Evolutionary conservation across 1,140 invertebrate species (phyloP), one percentile per base, ranked within the genome.

Genomic region (Brachionus asplanchnoidis): DNA sequence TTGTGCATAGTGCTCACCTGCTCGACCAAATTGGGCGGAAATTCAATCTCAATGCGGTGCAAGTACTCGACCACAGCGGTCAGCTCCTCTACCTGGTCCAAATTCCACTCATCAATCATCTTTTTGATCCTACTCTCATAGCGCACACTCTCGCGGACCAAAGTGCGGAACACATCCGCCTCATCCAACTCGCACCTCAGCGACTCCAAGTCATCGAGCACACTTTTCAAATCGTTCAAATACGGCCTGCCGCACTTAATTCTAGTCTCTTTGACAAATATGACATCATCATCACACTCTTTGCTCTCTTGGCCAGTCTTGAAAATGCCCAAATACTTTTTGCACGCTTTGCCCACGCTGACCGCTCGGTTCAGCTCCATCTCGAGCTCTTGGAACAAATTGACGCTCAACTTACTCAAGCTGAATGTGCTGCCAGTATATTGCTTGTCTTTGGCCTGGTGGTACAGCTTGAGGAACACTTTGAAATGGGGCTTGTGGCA

Each of bases 391-490:
- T 23, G 28, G 17, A 50, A 23, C 42, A 77, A 50, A 5, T 77
- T 53, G 4, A 77, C n/a, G 23, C 28, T 77, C 0, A 50, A 2
- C 26, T 77, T 77, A 4, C 53, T 77, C 1, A 77, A 77, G 17
- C 14, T 28, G 20, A 77, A 50, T 0, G 53, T 23, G 28, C 53
- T 28, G 3, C 26, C 44, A 0, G 79, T 36, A 26, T 65, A 82
- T 66, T 82, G 32, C 3, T 68, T 82, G 7, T 82, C 79, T 40
- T 46, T 82, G 42, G 79, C 79, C 17, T 82, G 56, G 20, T 82
- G 53, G n/a, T 65, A 82, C 12, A 82, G 26, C 20, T 82, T 44
- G 11, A 60, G 8, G 17, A 82, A 46, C 12, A 40, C 14, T 12
- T 44, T 60, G 3, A 82, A 20, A 66, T 60, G 53, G 2, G 53